These are phyloP conservation scores for Drosophila mayri DNA, from an alignment of 1,140 invertebrate species.

Conservation along the genomic window DNA sequence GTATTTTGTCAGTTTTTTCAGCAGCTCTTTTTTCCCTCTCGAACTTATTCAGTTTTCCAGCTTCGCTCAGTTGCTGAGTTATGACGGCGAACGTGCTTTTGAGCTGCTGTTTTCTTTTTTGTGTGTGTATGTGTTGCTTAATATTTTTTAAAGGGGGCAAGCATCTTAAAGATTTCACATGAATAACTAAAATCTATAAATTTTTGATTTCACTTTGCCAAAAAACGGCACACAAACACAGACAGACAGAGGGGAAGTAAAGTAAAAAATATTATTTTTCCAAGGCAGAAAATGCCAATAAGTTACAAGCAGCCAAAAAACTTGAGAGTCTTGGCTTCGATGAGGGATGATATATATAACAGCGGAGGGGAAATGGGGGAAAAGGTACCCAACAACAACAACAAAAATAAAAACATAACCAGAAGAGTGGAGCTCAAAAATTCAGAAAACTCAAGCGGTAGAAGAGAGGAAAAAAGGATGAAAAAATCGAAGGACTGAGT, in stretches of 20 bases:
- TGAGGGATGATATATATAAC: slow-evolving; percentile 41
- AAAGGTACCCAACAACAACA: slow-evolving; percentile 44
- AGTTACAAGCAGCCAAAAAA: slow-evolving; percentile 44
- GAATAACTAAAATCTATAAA: slow-evolving; percentile 83
- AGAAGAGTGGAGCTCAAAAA: slow-evolving; percentile 43
- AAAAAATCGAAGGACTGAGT: slow-evolving; percentile 22
- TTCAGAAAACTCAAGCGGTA: slow-evolving; percentile 58
- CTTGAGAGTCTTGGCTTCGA: slow-evolving; percentile 40
- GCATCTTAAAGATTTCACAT: slow-evolving; percentile 81
- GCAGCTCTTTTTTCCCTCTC: not conserved
- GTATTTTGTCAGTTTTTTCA: slow-evolving; percentile 11
- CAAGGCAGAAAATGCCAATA: slow-evolving; percentile 71
- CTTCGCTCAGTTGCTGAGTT: slow-evolving; percentile 60
- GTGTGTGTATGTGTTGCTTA: slow-evolving; percentile 19
- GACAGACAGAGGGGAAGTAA: not conserved
- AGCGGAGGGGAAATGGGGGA: not conserved
- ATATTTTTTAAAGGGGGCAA: slow-evolving; percentile 60
- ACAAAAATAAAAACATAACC: slow-evolving; percentile 36
- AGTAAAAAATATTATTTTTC: slow-evolving; percentile 67
- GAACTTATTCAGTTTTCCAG: slow-evolving; percentile 38
- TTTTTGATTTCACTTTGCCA: slow-evolving; percentile 79
- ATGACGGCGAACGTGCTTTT: slow-evolving; percentile 71
- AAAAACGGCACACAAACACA: slow-evolving; percentile 20
- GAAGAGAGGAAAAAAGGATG: not conserved
- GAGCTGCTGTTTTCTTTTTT: slow-evolving; percentile 45